Evolutionary conservation across 1,140 invertebrate genomes (phyloP).

Genomic region (Drosophila elegans): DNA sequence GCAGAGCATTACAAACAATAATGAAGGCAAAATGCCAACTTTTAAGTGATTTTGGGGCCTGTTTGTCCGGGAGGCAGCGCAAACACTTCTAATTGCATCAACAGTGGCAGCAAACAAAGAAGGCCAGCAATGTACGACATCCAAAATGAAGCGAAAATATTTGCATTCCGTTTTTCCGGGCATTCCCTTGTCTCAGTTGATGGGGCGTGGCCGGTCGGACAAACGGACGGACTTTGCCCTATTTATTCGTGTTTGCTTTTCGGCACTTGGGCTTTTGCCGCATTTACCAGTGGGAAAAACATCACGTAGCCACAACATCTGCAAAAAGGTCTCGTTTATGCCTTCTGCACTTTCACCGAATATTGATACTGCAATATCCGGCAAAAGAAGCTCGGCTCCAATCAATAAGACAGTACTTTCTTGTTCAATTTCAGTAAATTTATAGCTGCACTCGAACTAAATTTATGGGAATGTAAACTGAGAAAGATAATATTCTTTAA

Average conservation of each 20-base stretch:
- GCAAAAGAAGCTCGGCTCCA: not conserved
- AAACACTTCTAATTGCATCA: slow-evolving; percentile 61
- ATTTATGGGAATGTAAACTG: no score
- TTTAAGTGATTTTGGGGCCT: slow-evolving; percentile 51
- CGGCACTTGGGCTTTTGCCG: slow-evolving; percentile 6
- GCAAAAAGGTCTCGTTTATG: slow-evolving; percentile 17
- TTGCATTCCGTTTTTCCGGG: slow-evolving; percentile 47
- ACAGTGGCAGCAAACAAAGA: slow-evolving; percentile 39
- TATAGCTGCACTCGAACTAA: not conserved
- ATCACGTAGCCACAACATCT: slow-evolving; percentile 32
- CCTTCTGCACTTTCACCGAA: slow-evolving; percentile 11
- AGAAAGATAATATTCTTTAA: no score
- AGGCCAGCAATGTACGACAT: slow-evolving; percentile 33
- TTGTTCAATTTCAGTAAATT: not conserved
- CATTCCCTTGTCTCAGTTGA: slow-evolving; percentile 22
- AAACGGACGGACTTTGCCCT: slow-evolving; percentile 23
- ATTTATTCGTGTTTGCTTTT: slow-evolving; percentile 46
- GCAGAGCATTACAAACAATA: slow-evolving; percentile 33
- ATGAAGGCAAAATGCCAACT: slow-evolving; percentile 38
- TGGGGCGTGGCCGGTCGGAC: slow-evolving; percentile 18
- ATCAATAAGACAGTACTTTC: not conserved
- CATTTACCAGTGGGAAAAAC: slow-evolving; percentile 1
- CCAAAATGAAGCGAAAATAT: slow-evolving; percentile 60
- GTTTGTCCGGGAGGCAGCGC: slow-evolving; percentile 27
- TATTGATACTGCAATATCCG: slow-evolving; percentile 37